These are phyloP conservation scores for Hemichromis elongatus DNA, from an alignment of 2,113 vertebrate species.

Conservation along the genomic window DNA sequence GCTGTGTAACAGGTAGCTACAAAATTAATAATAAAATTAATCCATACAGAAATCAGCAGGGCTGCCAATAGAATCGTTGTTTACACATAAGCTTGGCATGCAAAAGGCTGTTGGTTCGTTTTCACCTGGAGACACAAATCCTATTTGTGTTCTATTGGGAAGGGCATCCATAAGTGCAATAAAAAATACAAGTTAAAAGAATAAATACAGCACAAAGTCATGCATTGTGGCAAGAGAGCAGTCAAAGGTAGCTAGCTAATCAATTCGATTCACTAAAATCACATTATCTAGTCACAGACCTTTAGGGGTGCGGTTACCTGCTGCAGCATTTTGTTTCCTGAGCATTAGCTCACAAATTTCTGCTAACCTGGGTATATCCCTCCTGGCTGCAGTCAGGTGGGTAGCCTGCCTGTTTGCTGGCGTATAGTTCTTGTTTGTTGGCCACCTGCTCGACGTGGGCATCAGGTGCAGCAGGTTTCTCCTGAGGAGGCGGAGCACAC, in stretches of 20 bases:
- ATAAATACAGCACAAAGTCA: no score
- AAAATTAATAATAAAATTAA: no score
- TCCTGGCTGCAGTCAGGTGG: conserved; percentile 77
- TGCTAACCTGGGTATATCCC: conserved; percentile 58
- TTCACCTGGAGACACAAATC: no score
- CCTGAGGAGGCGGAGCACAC: conserved; percentile 71
- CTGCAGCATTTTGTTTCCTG: background rate
- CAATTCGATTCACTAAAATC: background rate
- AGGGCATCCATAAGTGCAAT: no score
- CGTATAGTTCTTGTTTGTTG: conserved; percentile 73
- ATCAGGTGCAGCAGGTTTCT: conserved; percentile 79
- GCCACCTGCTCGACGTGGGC: conserved; percentile 73
- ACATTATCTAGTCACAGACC: background rate
- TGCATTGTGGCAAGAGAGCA: background rate
- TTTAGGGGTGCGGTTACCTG: background rate
- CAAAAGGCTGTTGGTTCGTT: no score
- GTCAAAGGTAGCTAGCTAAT: background rate
- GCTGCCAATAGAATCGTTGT: no score
- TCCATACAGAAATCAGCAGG: no score
- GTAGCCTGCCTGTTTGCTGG: conserved; percentile 71
- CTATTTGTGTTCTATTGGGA: no score
- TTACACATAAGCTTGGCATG: no score
- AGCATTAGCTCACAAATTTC: background rate
- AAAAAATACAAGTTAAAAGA: no score
- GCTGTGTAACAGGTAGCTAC: no score